A percentile compares a stretch with the other conserved stretches of the same genome.
Conservation (phyloP, 2,888 invertebrate species). For the Eustalomyia histrio region DNA sequence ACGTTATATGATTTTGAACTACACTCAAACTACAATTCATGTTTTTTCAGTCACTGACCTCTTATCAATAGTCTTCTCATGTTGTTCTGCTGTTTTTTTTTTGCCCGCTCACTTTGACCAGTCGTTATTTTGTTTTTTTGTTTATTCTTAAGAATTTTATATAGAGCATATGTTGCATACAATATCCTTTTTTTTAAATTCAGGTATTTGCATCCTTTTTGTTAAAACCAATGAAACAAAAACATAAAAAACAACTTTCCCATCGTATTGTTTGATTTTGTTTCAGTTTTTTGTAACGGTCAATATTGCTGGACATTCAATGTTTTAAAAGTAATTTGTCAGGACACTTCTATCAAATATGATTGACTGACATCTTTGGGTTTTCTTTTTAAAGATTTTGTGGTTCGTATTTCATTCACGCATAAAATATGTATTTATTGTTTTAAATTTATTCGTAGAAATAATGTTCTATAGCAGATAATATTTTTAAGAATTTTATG, state of each 20-base stretch:
- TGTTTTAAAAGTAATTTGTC: constrained; percentile 26
- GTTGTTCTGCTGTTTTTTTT: constrained; percentile 24
- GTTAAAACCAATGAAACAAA: not conserved
- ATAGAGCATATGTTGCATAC: constrained; percentile 56
- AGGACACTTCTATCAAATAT: constrained; percentile 12
- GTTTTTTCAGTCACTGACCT: constrained; percentile 53
- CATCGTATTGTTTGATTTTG: constrained; percentile 36
- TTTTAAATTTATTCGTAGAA: no score
- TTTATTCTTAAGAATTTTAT: constrained; percentile 29
- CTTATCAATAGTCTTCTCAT: constrained; percentile 56
- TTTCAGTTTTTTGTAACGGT: constrained; percentile 54
- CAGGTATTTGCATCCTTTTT: constrained; percentile 47
- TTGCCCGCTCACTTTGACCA: constrained; percentile 33
- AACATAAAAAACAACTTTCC: constrained; percentile 44
- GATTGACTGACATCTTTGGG: constrained; percentile 28
- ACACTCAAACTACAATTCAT: not conserved
- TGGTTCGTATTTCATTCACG: not conserved
- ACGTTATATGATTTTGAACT: constrained; percentile 12
- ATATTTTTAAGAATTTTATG: no score
- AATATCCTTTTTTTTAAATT: constrained; percentile 24
- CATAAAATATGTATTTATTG: not conserved
- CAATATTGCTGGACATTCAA: constrained; percentile 9
- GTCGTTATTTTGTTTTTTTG: no score
- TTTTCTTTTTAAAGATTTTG: constrained; percentile 12
- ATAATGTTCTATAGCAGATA: no score